Percentiles rank a stretch among this genome's conserved stretches.
These are phyloP conservation scores for Crocidura indochinensis DNA, from an alignment of 2,797 vertebrate genomes.

Conservation along the genomic window DNA sequence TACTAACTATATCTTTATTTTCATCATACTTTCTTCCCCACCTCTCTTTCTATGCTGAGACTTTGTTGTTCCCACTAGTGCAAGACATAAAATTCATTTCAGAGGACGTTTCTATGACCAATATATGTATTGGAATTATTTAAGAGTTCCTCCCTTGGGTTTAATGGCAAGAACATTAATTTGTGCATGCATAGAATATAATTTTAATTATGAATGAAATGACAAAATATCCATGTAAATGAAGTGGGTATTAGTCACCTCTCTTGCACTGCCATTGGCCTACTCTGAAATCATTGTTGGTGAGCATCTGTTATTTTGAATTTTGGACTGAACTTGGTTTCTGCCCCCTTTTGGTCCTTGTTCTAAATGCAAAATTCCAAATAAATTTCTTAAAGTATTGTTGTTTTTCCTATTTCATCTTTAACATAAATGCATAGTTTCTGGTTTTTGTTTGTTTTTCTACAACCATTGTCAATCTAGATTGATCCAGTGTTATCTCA, in stretches of 20 bases:
- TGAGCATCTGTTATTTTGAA: background rate
- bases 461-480: background rate
- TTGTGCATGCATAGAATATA: slow-evolving; percentile 24
- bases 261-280: background rate
- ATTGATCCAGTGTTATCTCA: background rate
- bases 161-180: background rate
- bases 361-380: background rate
- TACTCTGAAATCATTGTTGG: background rate
- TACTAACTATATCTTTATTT: background rate
- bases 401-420: slow-evolving; percentile 19
- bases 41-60: background rate
- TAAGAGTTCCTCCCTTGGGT: background rate
- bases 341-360: background rate
- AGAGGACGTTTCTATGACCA: background rate
- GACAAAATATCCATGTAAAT: slow-evolving; percentile 18
- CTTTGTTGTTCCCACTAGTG: slow-evolving; percentile 8
- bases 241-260: background rate
- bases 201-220: slow-evolving; percentile 43
- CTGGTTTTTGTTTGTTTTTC: background rate
- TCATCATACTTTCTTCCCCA: background rate
- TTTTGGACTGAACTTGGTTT: slow-evolving; percentile 17
- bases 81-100: slow-evolving; percentile 28
- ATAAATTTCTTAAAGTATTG: background rate
- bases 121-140: background rate
- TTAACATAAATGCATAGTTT: slow-evolving; percentile 9